phyloP scores from a whole-genome alignment of 2,888 invertebrate genomes.

The Eilema sororculum region DNA sequence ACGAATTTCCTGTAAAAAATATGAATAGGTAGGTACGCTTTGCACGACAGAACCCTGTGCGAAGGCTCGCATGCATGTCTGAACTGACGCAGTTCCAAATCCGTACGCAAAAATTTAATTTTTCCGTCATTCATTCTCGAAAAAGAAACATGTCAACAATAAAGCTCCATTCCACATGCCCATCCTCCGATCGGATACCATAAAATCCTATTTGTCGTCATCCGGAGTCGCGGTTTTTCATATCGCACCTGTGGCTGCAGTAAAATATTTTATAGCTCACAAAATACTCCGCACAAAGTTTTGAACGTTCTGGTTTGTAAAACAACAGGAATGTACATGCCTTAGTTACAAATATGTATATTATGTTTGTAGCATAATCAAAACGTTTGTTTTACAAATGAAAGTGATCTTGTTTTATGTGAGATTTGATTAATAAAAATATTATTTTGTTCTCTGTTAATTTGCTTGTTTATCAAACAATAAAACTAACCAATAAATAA shows the following conservation, averaged over 20 bases:
- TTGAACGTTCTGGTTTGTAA: slow-evolving; percentile 39
- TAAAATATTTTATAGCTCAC: slow-evolving; percentile 76
- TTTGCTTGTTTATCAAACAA: neutral
- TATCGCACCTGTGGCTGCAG: slow-evolving; percentile 77
- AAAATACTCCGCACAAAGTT: slow-evolving; percentile 69
- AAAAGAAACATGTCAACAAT: slow-evolving; percentile 27
- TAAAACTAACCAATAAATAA: too few relatives aligned
- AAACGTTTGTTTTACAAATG: slow-evolving; percentile 4
- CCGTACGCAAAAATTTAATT: neutral
- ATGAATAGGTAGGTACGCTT: too few relatives aligned
- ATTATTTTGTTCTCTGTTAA: neutral
- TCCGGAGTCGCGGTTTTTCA: slow-evolving; percentile 67
- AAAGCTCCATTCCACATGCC: slow-evolving; percentile 45
- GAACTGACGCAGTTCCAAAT: neutral
- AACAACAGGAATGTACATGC: slow-evolving; percentile 11
- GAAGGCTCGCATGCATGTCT: too few relatives aligned
- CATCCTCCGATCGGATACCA: slow-evolving; percentile 51
- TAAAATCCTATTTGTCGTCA: slow-evolving; percentile 70
- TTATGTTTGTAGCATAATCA: neutral
- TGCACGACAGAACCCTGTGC: too few relatives aligned
- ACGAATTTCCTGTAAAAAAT: too few relatives aligned
- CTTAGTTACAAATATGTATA: slow-evolving; percentile 2
- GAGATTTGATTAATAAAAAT: neutral
- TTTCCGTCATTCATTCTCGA: neutral
- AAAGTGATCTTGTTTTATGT: slow-evolving; percentile 5